Evolutionary conservation across 1,140 invertebrate genomes (phyloP), one percentile per base, ranked within the genome.

Genomic region (Steinernema feltiae): DNA sequence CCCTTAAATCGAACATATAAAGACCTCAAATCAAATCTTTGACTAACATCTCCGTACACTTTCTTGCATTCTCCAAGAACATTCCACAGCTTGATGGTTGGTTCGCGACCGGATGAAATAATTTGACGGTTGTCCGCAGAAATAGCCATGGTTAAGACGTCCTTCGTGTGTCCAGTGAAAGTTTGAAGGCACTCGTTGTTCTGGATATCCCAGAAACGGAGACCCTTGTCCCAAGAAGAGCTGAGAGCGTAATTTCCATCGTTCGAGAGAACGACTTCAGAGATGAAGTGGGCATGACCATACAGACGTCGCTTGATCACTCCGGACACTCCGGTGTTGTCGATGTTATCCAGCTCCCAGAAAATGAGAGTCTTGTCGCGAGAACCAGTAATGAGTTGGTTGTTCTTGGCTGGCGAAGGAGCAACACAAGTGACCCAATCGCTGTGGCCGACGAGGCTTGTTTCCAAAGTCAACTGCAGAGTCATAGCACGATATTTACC

Each of bases 351-450:
- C 86, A 98, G 88, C 82, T 97, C 95, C 96, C 96, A 98, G 15
- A 18, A 30, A 53, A 35, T 7, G n/a, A 30, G 3, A 48, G 41
- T n/a, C 90, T 90, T 91, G 95, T 94, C 94, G 91, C 96, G 90
- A 82, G 95, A 98, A 78, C 94, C 93, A 48, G 95, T 98, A 87
- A 98, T 90, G 87, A 98, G 94, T 90, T 94, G 94, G 85, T 98
- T 94, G 48, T 94, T 94, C 90, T 93, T 95, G 90, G 95, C 95
- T 18, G 94, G 93, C 87, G 96, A 98, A 71, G 95, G 98, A 18
- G 95, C 95, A 85, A 98, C 98, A 91, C 98, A 95, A 46, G 96
- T 98, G 82, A 98, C 94, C 95, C 95, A 98, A 82, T 93, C 94
- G 91, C 93, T 95, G 88, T 98, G 96, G 24, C 95, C 95, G 78